Conservation (phyloP, 2,113 vertebrate genomes). For the Sinocyclocheilus rhinocerous region DNA sequence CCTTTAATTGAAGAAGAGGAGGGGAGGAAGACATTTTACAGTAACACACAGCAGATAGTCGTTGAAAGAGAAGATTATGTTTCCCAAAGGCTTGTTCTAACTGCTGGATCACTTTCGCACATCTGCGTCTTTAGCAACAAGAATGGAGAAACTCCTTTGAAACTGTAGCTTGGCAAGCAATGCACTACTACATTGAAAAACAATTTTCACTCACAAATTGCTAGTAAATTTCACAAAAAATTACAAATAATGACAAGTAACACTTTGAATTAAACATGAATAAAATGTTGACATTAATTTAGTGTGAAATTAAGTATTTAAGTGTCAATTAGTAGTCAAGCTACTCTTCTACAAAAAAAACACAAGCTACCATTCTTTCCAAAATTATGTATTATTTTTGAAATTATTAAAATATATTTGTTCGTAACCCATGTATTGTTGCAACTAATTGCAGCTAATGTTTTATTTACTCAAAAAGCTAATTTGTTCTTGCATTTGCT, state of each 20-base stretch:
- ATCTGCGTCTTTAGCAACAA: not conserved
- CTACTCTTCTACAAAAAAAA: not conserved
- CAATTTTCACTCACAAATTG: not conserved
- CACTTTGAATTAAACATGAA: too few relatives aligned
- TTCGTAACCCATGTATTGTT: not conserved
- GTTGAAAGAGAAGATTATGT: not conserved
- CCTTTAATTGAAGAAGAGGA: conserved; percentile 24
- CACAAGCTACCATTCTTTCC: not conserved
- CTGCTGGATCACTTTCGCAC: not conserved
- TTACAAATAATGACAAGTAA: too few relatives aligned
- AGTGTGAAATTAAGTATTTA: not conserved
- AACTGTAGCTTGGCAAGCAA: not conserved
- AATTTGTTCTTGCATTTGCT: not conserved
- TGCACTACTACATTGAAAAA: not conserved
- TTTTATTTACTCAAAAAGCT: not conserved
- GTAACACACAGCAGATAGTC: not conserved
- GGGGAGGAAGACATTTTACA: not conserved
- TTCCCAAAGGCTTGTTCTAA: not conserved
- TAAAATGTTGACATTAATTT: too few relatives aligned
- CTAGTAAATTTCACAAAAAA: not conserved
- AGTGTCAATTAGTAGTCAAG: not conserved
- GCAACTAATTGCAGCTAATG: not conserved
- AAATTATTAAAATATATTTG: not conserved
- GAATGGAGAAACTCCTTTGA: conserved; percentile 2
- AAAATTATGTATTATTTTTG: not conserved